Base-by-base conservation (phyloP, 2,888 invertebrate genomes). In the Brenthis hecate region DNA sequence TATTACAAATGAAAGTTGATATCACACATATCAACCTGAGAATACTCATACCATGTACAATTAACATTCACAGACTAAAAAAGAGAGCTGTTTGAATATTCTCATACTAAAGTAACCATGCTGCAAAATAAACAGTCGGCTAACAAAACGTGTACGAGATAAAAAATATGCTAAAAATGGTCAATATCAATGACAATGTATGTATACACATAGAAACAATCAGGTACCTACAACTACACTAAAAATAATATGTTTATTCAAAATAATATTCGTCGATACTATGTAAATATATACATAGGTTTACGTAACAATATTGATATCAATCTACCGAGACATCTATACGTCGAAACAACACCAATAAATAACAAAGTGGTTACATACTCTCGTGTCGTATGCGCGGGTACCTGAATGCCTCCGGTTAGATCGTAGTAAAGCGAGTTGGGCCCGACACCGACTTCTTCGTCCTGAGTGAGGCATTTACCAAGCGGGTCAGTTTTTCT, bases 391-490 rank as follows among this genome's bases (percentile, higher is more conserved):
- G 72, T 74, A 72, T 75, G 74, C 77, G 79, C 78, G 77, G 88
- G 89, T 92, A 92, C 92, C 92, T 92, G 92, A 91, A 90, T 91
- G 91, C 92, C 92, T 91, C 92, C 92, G 84, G 91, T 88, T 88
- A 92, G 87, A 85, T 92, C 91, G 92, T 92, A 91, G 92, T 91
- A 92, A 85, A 90, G 92, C 86, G 92, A 91, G 89, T 91, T 88
- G 86, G 91, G 87, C 82, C 91, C 91, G 86, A 92, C 87, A 76
- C 89, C 92, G 86, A 91, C 88, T 86, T 92, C 92, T 86, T 92
- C 92, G 86, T 92, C 92, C 92, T 92, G 89, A 84, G 89, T 88
- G 88, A 88, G 87, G 88, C 88, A 91, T 89, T 87, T 87, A 90
- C 88, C 88, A 89, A 91, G 89, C 90, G 91, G 86, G 85, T 90